Evolutionary conservation across 1,140 invertebrate species (phyloP), one percentile per base, ranked within the genome.

Genomic region (Lethocerus indicus): DNA sequence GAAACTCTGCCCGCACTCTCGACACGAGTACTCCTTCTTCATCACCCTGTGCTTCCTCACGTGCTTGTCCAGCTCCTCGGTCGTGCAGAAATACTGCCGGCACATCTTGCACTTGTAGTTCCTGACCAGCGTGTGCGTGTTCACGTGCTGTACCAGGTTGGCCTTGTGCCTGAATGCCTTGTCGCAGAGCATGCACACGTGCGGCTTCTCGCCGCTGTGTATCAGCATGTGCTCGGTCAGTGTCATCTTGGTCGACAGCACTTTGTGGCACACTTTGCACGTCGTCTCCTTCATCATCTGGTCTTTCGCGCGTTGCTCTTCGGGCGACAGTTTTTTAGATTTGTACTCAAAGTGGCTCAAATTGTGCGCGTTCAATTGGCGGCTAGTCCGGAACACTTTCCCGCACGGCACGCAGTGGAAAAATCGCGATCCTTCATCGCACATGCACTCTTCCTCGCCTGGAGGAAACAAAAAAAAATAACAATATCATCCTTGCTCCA

Each of bases 301-400:
- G n/a, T n/a, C n/a, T n/a, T n/a, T n/a, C n/a, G n/a, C n/a, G n/a
- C n/a, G n/a, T n/a, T n/a, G n/a, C n/a, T n/a, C n/a, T 13, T 39
- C 28, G 28, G 25, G 14, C 14, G 28, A 14, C n/a, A 25, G 37
- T 2, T 25, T 27, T 27, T 23, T 27, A 3, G 26, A n/a, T 24
- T 25, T 39, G n/a, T 52, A 36, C 36, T 49, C 48, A n/a, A 49
- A 49, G 21, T 49, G 48, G 18, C 48, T 49, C 39, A 49, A 16
- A 23, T 49, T 49, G 39, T 49, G 48, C 20, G 48, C 48, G 20
- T 49, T 49, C 12, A 49, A 36, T 23, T 55, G 50, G 39, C 51
- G 32, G 3, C 24, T 21, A n/a, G 53, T 49, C 29, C 21, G 29
- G 32, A 54, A 54, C n/a, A 36, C 35, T 36, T 55, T 47, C 39